Evolutionary conservation across 2,113 vertebrate species (phyloP).

Genomic region (Xyrauchen texanus): DNA sequence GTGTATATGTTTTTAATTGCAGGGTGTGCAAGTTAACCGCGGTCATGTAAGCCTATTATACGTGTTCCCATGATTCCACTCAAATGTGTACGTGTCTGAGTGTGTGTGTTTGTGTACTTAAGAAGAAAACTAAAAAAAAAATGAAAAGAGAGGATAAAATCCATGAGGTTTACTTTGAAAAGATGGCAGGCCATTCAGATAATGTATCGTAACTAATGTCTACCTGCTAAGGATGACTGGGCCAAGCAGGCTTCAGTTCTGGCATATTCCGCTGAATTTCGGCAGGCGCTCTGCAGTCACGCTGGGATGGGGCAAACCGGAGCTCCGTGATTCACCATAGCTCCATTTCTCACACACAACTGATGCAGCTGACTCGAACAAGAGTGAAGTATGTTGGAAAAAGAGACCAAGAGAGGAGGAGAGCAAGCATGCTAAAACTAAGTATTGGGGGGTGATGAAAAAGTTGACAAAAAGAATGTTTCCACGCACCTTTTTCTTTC

Average conservation of each 20-base stretch:
- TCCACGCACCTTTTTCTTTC: too few relatives aligned
- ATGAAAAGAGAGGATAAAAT: slow-evolving; percentile 62
- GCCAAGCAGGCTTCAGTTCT: slow-evolving; percentile 80
- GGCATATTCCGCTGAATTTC: slow-evolving; percentile 90
- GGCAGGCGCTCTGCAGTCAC: slow-evolving; percentile 66
- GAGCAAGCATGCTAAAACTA: not conserved
- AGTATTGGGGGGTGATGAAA: too few relatives aligned
- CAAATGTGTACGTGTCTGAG: not conserved
- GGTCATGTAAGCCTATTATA: slow-evolving; percentile 27
- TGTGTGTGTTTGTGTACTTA: not conserved
- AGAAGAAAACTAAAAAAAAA: not conserved
- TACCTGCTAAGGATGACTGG: slow-evolving; percentile 87
- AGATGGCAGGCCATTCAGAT: slow-evolving; percentile 79
- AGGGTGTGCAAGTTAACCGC: slow-evolving; percentile 27
- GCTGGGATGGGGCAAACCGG: slow-evolving; percentile 62
- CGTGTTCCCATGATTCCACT: slow-evolving; percentile 27
- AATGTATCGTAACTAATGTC: slow-evolving; percentile 85
- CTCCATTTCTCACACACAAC: slow-evolving; percentile 31
- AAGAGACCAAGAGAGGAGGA: not conserved
- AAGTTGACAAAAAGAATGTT: too few relatives aligned
- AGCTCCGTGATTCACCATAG: slow-evolving; percentile 16
- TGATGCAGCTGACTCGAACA: slow-evolving; percentile 8
- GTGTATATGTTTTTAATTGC: slow-evolving; percentile 25
- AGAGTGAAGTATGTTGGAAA: slow-evolving; percentile 9
- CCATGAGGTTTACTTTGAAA: slow-evolving; percentile 88